A percentile compares a stretch with the other conserved stretches of the same genome.
phyloP scores from a whole-genome alignment of 2,888 invertebrate genomes.

The Lasiommata megera region DNA sequence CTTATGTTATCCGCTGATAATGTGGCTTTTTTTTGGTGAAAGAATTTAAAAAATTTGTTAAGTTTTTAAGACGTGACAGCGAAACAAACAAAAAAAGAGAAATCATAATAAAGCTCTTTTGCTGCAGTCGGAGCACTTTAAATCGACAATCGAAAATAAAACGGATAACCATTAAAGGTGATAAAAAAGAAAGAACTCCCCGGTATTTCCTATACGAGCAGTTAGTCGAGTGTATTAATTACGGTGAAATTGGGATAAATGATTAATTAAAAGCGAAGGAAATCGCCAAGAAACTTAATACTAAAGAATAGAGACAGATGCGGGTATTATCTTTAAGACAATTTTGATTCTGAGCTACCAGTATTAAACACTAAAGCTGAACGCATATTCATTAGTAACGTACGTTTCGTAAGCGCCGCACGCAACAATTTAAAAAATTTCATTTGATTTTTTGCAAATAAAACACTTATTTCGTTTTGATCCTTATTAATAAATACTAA shows the following conservation, averaged over 20 bases:
- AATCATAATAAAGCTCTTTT: too few species aligned
- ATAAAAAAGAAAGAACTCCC: neutral
- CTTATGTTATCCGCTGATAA: too few species aligned
- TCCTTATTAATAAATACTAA: too few species aligned
- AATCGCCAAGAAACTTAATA: neutral
- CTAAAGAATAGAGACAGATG: slow-evolving; percentile 1
- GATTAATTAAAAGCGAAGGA: slow-evolving; percentile 4
- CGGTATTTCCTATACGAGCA: slow-evolving; percentile 3
- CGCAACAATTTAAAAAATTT: too few species aligned
- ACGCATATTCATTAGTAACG: neutral
- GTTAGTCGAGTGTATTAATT: neutral
- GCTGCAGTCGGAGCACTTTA: neutral
- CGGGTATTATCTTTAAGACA: neutral
- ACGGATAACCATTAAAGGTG: neutral
- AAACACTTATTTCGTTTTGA: too few species aligned
- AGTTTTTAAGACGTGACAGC: too few species aligned
- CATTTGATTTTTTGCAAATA: too few species aligned
- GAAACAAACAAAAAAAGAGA: too few species aligned
- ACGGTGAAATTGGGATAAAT: slow-evolving; percentile 3
- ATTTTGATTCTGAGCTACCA: neutral
- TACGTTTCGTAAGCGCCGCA: neutral
- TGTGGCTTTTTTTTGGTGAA: too few species aligned
- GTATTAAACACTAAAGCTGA: neutral
- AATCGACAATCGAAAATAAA: slow-evolving; percentile 3
- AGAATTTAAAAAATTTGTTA: too few species aligned